Conservation (phyloP, 2,113 vertebrate genomes). For the Festucalex cinctus region DNA sequence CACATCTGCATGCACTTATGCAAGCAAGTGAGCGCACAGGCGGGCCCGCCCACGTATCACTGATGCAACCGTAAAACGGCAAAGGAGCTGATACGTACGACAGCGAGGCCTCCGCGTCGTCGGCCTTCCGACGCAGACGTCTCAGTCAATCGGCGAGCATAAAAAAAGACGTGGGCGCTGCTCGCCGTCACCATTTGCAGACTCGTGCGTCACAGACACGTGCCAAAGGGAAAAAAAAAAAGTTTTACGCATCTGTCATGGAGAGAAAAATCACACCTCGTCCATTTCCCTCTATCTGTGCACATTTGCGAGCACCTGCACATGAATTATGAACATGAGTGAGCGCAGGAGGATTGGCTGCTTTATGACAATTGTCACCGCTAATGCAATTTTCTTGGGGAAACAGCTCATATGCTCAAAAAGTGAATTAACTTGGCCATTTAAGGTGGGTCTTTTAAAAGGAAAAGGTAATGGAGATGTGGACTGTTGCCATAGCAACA, state of each 20-base stretch:
- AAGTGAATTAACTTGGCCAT: background rate
- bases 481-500: background rate
- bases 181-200: too few species aligned
- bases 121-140: background rate
- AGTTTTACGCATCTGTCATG: background rate
- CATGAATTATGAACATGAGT: constrained; percentile 36
- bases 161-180: too few species aligned
- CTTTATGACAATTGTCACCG: background rate
- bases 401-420: background rate
- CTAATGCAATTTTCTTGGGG: background rate
- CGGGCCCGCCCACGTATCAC: constrained; percentile 29
- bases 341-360: constrained; percentile 16
- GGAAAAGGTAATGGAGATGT: background rate
- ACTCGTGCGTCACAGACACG: background rate
- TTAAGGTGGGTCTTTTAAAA: background rate
- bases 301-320: constrained; percentile 16
- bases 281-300: constrained; percentile 11
- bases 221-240: background rate
- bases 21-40: background rate
- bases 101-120: background rate
- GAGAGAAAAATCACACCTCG: constrained; percentile 17
- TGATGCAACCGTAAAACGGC: constrained; percentile 47
- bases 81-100: constrained; percentile 10
- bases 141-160: background rate
- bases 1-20: constrained; percentile 19